Conservation (phyloP, 2,113 vertebrate genomes). For the Sphaerodactylus townsendi region DNA sequence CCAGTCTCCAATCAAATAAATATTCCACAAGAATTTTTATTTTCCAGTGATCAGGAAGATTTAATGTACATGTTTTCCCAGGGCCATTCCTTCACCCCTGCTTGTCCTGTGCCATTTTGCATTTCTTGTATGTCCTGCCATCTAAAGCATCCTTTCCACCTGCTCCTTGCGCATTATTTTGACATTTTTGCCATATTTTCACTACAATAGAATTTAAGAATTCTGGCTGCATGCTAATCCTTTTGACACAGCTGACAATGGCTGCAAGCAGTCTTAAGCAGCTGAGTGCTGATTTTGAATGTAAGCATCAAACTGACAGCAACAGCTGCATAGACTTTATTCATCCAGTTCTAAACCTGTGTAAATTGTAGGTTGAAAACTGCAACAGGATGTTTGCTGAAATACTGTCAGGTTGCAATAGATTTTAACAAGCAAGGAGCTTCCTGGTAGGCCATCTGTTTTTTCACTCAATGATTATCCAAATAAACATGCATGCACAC, state of each 20-base stretch:
- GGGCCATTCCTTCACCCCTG: background rate
- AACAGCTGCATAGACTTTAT: conserved; percentile 51
- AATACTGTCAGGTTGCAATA: background rate
- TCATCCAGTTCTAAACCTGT: conserved; percentile 8
- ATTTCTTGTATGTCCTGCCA: background rate
- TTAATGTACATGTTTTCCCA: background rate
- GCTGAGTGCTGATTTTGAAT: conserved; percentile 39
- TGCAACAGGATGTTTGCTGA: background rate
- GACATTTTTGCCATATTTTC: conserved; percentile 11
- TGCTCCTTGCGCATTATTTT: conserved; percentile 24
- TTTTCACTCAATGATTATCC: background rate
- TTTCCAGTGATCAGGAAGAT: conserved; percentile 28
- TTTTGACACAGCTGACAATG: conserved; percentile 43
- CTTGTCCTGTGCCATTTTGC: background rate
- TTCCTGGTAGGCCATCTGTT: background rate
- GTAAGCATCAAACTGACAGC: conserved; percentile 25
- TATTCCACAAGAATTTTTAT: conserved; percentile 19
- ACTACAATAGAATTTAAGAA: conserved; percentile 16
- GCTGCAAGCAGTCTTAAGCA: conserved; percentile 19
- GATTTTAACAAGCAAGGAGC: background rate
- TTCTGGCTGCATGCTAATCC: conserved; percentile 38
- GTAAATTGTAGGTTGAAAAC: conserved; percentile 10
- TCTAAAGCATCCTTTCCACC: conserved; percentile 15
- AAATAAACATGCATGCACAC: background rate
- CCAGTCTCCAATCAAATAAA: background rate